Conservation (phyloP, 2,888 invertebrate genomes). For the Sphinx pinastri region DNA sequence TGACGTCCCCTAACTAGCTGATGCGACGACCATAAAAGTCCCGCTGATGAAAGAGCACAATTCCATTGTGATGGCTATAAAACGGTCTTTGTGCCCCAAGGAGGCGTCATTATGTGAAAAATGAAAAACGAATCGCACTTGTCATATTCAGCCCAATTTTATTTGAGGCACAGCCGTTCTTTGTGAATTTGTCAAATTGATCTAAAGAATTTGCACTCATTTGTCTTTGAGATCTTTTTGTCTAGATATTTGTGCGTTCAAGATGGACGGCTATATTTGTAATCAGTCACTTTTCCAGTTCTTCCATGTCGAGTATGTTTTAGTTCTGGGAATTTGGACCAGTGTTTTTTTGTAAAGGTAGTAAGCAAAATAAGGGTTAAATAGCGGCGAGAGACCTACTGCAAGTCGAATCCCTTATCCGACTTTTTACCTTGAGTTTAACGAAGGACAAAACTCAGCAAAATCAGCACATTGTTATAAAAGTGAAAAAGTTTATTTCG, state of each 20-base stretch:
- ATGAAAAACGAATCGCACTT: constrained; percentile 78
- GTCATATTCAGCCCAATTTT: constrained; percentile 68
- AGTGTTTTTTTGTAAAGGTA: neutral
- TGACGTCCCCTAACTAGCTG: constrained; percentile 69
- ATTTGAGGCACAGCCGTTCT: constrained; percentile 53
- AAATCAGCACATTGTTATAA: constrained; percentile 37
- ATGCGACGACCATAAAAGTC: constrained; percentile 76
- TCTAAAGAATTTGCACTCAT: constrained; percentile 40
- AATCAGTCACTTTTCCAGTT: neutral
- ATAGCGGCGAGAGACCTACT: constrained; percentile 35
- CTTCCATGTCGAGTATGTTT: neutral
- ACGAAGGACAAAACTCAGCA: constrained; percentile 48
- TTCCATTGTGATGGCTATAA: constrained; percentile 78
- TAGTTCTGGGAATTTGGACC: neutral
- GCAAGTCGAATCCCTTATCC: constrained; percentile 44
- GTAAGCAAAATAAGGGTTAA: constrained; percentile 27
- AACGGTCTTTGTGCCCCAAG: constrained; percentile 76
- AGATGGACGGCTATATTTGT: neutral
- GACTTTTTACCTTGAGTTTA: constrained; percentile 52
- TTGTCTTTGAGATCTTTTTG: constrained; percentile 30
- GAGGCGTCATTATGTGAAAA: constrained; percentile 76
- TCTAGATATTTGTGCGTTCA: constrained; percentile 2
- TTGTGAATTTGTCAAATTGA: constrained; percentile 52
- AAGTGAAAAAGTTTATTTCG: constrained; percentile 32
- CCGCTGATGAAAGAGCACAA: constrained; percentile 79